These are phyloP conservation scores for Hoplodrina ambigua DNA, from an alignment of 2,888 invertebrate species.

Conservation along the genomic window DNA sequence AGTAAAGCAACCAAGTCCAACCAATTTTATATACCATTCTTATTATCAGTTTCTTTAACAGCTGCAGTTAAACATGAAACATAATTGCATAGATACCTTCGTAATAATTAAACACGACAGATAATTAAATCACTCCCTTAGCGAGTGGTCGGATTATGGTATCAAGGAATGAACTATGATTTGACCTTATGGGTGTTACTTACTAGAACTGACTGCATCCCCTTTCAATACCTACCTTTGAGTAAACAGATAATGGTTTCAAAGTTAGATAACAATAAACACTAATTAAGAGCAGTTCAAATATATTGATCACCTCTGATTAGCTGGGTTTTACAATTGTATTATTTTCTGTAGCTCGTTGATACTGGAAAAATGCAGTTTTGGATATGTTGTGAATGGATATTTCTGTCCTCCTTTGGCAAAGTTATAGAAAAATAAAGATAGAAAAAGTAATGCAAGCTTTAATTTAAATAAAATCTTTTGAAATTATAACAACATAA, in stretches of 20 bases:
- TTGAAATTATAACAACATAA: too few relatives aligned
- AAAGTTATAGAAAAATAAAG: too few relatives aligned
- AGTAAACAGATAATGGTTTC: conserved; percentile 5
- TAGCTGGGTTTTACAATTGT: too few relatives aligned
- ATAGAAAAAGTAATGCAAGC: too few relatives aligned
- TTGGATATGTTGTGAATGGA: too few relatives aligned
- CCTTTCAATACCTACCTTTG: conserved; percentile 6
- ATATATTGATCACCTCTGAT: conserved; percentile 5
- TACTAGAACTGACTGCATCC: conserved; percentile 5
- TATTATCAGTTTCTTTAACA: conserved; percentile 10
- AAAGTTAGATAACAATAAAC: conserved; percentile 4
- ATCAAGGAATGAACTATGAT: conserved; percentile 18
- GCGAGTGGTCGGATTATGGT: conserved; percentile 35
- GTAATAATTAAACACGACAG: conserved; percentile 13
- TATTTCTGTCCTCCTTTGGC: too few relatives aligned
- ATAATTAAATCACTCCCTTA: conserved; percentile 37
- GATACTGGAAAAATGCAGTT: too few relatives aligned
- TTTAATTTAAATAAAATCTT: too few relatives aligned
- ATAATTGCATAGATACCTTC: background rate
- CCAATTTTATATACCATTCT: background rate
- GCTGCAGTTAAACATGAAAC: conserved; percentile 3
- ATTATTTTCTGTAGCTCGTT: too few relatives aligned
- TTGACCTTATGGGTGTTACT: conserved; percentile 36
- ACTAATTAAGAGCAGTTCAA: background rate
- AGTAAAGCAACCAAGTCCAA: background rate